Base-by-base conservation (phyloP, 2,797 vertebrate species). In the Pangasius mekongensis region DNA sequence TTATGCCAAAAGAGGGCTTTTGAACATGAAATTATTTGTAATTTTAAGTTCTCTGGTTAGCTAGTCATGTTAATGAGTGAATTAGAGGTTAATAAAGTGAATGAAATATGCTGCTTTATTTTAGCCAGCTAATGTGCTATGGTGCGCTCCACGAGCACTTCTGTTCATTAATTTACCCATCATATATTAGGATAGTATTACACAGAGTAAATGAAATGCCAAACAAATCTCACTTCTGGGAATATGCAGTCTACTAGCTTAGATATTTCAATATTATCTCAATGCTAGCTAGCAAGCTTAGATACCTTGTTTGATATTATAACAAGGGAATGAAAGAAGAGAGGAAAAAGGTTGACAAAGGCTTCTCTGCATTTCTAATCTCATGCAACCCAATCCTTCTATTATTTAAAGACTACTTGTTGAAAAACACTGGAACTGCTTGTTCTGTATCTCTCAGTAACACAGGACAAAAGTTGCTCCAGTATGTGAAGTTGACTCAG, bases 301-400 rank as follows among this genome's bases (percentile, higher is more conserved):
- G 36, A 62, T 27, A 3, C 22, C 33, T 14, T 94, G 90, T 91
- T 90, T 91, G 92, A 93, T 91, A 91, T 92, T 90, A 74, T 93
- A 93, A 94, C 93, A 93, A 93, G 87, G 90, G 91, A 87, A 92
- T 84, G 87, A 91, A 89, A 88, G 89, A 88, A 47, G 86, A 89
- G 87, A 91, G 94, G 94, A 85, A 91, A 91, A 88, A 89, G 88
- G 92, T 90, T 93, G 92, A 89, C 93, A 93, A 94, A 93, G 92
- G 92, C 54, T 92, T 91, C 92, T 92, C 85, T 86, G 93, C 39
- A 14, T 76, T 24, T 94, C 93, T 90, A 90, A 91, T 94, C 93
- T 90, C 91, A 93, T 94, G 94, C 92, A 89, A 80, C 90, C 93
- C 93, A 93, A 93, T 93, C 93, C 94, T 92, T 91, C 91, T 90